Evolutionary conservation across 35 echinoderm and acorn worm species (phyloP).

Genomic region (Eucidaris tribuloides): DNA sequence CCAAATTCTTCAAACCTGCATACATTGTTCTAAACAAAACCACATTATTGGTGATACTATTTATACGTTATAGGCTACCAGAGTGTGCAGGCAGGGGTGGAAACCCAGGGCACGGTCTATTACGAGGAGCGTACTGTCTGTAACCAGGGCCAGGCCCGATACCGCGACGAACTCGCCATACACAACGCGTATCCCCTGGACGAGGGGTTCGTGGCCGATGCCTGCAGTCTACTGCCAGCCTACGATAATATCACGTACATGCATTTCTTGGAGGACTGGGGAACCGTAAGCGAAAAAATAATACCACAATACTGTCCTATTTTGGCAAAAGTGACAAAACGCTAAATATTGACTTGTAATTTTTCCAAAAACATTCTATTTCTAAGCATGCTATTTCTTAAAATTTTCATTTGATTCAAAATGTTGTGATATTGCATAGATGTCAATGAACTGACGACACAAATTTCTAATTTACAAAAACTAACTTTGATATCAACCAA

Average conservation of each 20-base stretch:
- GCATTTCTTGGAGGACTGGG: too few relatives aligned
- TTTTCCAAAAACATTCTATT: neutral
- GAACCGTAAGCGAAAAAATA: constrained; percentile 23
- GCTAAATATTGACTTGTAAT: too few relatives aligned
- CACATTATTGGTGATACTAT: too few relatives aligned
- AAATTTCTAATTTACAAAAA: too few relatives aligned
- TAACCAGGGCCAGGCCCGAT: constrained; percentile 24
- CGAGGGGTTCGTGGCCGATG: too few relatives aligned
- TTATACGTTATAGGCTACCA: too few relatives aligned
- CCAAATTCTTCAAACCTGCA: too few relatives aligned
- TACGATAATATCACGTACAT: neutral
- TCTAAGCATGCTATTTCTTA: neutral
- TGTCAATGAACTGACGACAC: neutral
- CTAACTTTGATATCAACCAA: too few relatives aligned
- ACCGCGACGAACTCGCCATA: neutral
- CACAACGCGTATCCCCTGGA: neutral
- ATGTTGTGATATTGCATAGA: neutral
- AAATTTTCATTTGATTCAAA: neutral
- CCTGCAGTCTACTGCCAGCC: neutral
- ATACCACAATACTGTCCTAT: neutral
- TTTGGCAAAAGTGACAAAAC: neutral
- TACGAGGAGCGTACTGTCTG: constrained; percentile 28
- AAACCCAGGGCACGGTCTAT: neutral
- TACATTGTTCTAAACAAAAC: too few relatives aligned
- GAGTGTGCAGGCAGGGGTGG: neutral